A percentile compares a stretch with the other conserved stretches of the same genome.
Evolutionary conservation across 2,113 vertebrate species (phyloP).

Genomic region (Petaurus breviceps): DNA sequence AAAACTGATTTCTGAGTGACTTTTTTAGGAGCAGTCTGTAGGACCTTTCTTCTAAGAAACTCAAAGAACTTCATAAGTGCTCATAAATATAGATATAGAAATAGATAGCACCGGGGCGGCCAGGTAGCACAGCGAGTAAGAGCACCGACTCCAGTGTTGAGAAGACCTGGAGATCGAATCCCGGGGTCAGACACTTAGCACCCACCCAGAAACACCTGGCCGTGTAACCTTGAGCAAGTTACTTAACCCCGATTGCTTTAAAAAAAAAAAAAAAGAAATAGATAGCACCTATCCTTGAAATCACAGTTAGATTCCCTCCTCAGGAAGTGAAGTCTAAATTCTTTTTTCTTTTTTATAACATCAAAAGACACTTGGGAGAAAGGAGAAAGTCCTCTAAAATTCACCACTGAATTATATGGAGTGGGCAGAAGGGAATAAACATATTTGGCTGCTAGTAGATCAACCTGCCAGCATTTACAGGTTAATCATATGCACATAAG

Average conservation of each 20-base stretch:
- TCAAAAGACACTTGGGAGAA: background rate
- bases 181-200: too few relatives aligned
- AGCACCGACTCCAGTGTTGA: too few relatives aligned
- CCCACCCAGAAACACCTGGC: too few relatives aligned
- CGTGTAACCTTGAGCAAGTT: too few relatives aligned
- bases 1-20: constrained; percentile 19
- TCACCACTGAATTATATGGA: background rate
- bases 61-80: background rate
- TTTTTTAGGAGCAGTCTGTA: background rate
- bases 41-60: background rate
- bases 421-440: background rate
- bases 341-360: background rate
- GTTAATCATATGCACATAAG: too few relatives aligned
- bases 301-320: background rate
- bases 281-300: background rate
- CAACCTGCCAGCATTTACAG: background rate
- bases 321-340: background rate
- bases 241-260: too few relatives aligned
- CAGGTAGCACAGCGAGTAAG: too few relatives aligned
- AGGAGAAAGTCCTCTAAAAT: background rate
- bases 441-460: background rate
- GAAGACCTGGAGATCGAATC: too few relatives aligned
- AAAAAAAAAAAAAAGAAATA: too few relatives aligned
- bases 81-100: background rate
- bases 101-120: too few relatives aligned